Evolutionary conservation across 1,140 invertebrate genomes (phyloP).

Genomic region (Ceratina calcarata): DNA sequence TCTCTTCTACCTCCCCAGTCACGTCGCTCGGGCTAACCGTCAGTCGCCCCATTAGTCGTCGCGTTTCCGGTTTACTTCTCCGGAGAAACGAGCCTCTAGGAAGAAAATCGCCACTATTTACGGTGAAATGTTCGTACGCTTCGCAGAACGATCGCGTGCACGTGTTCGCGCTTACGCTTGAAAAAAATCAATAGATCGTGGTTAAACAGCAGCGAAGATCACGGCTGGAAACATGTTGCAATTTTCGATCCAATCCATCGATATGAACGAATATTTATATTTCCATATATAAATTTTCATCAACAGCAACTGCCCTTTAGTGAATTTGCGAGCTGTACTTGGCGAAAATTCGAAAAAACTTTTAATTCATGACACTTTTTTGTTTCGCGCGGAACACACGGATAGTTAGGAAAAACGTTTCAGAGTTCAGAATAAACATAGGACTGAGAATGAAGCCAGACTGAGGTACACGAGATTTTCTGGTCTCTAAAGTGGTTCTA

Average conservation of each 20-base stretch:
- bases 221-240: too few relatives aligned
- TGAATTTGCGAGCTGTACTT: too few relatives aligned
- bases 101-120: slow-evolving; percentile 51
- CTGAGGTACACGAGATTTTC: slow-evolving; percentile 4
- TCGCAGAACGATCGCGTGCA: slow-evolving; percentile 39
- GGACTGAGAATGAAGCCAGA: neutral
- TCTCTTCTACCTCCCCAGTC: neutral
- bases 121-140: slow-evolving; percentile 39
- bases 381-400: neutral
- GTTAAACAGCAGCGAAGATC: too few relatives aligned
- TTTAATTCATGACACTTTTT: neutral
- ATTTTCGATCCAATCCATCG: too few relatives aligned
- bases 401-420: slow-evolving; percentile 1
- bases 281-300: too few relatives aligned
- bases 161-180: too few relatives aligned
- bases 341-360: neutral
- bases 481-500: slow-evolving; percentile 8
- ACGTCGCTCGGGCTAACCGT: neutral
- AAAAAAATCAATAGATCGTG: neutral
- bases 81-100: slow-evolving; percentile 4
- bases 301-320: too few relatives aligned
- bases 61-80: slow-evolving; percentile 1
- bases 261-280: too few relatives aligned
- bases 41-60: neutral
- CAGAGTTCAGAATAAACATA: slow-evolving; percentile 6